Conservation (phyloP, 2,797 vertebrate species). For the Alectoris magna region DNA sequence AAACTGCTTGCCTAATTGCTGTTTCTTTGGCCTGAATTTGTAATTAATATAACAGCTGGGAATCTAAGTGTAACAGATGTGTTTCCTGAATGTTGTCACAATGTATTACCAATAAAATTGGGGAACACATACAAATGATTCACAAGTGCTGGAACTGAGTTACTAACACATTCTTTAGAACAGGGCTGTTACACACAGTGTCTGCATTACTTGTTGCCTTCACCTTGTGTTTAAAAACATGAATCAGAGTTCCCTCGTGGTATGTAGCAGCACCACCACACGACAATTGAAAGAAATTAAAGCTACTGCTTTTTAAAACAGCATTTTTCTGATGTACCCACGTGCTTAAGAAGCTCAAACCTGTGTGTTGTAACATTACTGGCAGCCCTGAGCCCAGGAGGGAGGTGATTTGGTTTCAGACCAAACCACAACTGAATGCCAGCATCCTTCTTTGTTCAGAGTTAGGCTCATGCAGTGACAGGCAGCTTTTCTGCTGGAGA, state of each 20-base stretch:
- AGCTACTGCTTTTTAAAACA: neutral
- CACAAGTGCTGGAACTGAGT: neutral
- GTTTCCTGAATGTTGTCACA: neutral
- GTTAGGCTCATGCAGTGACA: neutral
- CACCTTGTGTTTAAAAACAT: neutral
- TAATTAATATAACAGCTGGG: neutral
- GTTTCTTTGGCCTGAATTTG: neutral
- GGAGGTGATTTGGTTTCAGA: neutral
- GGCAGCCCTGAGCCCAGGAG: neutral
- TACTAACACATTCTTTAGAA: neutral
- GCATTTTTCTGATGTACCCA: neutral
- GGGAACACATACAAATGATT: neutral
- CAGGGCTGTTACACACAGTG: neutral
- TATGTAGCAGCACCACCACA: neutral
- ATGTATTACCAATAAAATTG: neutral
- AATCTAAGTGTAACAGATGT: neutral
- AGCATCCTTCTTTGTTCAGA: neutral
- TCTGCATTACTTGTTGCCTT: neutral
- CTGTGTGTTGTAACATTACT: neutral
- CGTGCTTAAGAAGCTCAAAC: neutral
- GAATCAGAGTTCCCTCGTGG: neutral
- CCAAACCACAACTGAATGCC: accelerated
- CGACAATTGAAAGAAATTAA: neutral
- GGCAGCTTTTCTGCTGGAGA: neutral
- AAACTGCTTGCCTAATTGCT: neutral